Conservation (phyloP, 2,888 invertebrate species). For the Rhaphigaster nebulosa region DNA sequence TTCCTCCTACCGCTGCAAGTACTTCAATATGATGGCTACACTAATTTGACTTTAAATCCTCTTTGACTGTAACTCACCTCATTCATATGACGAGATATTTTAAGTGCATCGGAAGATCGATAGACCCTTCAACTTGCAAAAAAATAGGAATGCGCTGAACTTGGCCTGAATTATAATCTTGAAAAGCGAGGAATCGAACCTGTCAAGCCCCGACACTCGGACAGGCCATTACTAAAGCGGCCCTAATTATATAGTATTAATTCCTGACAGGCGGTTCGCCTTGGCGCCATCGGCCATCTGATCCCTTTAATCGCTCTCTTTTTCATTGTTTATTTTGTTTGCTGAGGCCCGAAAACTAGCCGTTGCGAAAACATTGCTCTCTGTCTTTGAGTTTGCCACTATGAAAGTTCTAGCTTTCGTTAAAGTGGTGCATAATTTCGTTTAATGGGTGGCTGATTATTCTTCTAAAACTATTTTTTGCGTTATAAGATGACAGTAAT, state of each 20-base stretch:
- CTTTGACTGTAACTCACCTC: no score
- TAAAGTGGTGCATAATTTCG: background rate
- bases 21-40: no score
- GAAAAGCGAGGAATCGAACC: background rate
- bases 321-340: conserved; percentile 27
- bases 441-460: no score
- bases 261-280: conserved; percentile 27
- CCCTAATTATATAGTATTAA: conserved; percentile 26
- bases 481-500: no score
- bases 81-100: no score
- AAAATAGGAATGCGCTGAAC: background rate
- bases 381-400: background rate
- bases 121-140: background rate
- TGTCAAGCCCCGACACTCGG: background rate
- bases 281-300: conserved; percentile 34
- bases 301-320: background rate
- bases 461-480: no score
- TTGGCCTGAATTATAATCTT: background rate
- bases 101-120: no score
- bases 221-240: background rate
- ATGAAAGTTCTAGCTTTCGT: background rate
- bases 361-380: background rate
- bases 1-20: no score
- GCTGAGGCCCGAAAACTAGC: background rate
- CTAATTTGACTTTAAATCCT: no score